Conservation (phyloP, 2,113 vertebrate genomes). For the Nothoprocta pentlandii region DNA sequence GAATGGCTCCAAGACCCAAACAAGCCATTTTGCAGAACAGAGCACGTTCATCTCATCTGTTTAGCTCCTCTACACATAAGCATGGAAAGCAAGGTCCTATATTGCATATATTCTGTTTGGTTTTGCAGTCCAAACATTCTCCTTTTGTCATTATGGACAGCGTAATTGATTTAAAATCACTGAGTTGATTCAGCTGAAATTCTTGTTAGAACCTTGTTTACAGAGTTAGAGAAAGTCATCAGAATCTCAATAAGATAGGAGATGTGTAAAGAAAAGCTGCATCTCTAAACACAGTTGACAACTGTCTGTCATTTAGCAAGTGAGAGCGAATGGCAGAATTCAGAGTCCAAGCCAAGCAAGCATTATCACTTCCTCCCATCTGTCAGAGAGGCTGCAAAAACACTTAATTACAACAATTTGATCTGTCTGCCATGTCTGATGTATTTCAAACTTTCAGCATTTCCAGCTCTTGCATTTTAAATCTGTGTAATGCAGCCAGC, state of each 20-base stretch:
- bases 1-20: not conserved
- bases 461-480: not conserved
- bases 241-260: not conserved
- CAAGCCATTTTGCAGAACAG: not conserved
- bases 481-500: not conserved
- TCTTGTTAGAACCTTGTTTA: not conserved
- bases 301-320: not conserved
- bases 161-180: not conserved
- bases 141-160: not conserved
- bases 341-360: slow-evolving; percentile 24
- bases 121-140: not conserved
- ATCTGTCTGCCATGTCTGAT: not conserved
- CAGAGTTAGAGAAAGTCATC: not conserved
- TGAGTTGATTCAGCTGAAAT: not conserved
- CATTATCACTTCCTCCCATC: slow-evolving; percentile 32
- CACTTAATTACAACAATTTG: slow-evolving; percentile 10
- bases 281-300: slow-evolving; percentile 16
- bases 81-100: not conserved
- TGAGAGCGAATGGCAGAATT: slow-evolving; percentile 30
- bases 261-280: not conserved
- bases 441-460: not conserved
- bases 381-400: slow-evolving; percentile 9
- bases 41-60: not conserved
- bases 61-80: not conserved
- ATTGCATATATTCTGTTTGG: not conserved